Percentiles rank a stretch among this genome's conserved stretches.
Conservation (phyloP, 1,140 invertebrate species). For the Phortica variegata region DNA sequence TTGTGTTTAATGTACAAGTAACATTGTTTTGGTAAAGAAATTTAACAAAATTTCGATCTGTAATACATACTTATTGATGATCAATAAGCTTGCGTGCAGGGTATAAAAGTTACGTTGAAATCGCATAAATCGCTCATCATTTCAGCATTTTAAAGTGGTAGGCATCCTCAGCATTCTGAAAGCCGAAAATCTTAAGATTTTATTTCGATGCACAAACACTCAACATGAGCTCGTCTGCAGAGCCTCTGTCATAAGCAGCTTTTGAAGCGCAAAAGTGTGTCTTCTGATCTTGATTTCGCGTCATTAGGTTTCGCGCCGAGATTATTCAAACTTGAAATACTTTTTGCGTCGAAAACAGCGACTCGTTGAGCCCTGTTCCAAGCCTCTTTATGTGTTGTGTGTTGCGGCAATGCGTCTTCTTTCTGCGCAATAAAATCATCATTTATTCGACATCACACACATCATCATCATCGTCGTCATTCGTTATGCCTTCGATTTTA, state of each 20-base stretch:
- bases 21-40: too few species aligned
- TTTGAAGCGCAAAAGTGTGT: constrained; percentile 39
- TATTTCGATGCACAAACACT: too few species aligned
- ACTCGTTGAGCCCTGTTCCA: constrained; percentile 20
- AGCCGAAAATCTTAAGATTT: constrained; percentile 17
- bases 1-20: too few species aligned
- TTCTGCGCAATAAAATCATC: too few species aligned
- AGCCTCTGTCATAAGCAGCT: neutral
- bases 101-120: too few species aligned
- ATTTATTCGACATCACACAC: too few species aligned
- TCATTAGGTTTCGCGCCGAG: constrained; percentile 42
- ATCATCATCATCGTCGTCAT: constrained; percentile 9
- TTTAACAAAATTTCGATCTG: too few species aligned
- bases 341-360: constrained; percentile 2
- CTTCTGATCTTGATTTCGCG: constrained; percentile 45
- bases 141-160: too few species aligned
- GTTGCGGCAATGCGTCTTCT: constrained; percentile 27
- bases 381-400: constrained; percentile 35
- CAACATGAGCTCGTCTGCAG: constrained; percentile 3
- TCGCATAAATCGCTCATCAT: too few species aligned
- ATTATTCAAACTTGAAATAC: constrained; percentile 34
- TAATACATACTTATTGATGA: too few species aligned
- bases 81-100: too few species aligned
- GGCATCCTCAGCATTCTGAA: too few species aligned
- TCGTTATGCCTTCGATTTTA: constrained; percentile 50